Conservation (phyloP, 2,113 vertebrate species). For the Solea solea region DNA sequence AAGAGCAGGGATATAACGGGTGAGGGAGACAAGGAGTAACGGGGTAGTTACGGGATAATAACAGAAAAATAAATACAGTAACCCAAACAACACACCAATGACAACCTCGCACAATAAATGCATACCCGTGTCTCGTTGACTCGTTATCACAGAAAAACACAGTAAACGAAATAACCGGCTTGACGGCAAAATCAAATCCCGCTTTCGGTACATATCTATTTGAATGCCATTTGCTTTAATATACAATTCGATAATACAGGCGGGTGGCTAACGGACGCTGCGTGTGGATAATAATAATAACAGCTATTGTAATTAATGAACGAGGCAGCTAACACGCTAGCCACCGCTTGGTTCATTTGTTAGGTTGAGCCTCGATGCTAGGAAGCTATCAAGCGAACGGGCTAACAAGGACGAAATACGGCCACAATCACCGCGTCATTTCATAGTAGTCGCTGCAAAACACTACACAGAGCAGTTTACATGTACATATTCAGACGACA, state of each 20-base stretch:
- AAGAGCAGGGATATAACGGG: conserved; percentile 15
- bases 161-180: conserved; percentile 20
- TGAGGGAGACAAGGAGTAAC: conserved; percentile 3
- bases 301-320: background rate
- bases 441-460: background rate
- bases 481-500: background rate
- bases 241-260: background rate
- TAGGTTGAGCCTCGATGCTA: conserved; percentile 54
- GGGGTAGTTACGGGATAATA: background rate
- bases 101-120: background rate
- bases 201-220: background rate
- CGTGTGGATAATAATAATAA: background rate
- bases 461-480: background rate
- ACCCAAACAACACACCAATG: background rate
- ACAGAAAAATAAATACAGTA: background rate
- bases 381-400: conserved; percentile 46
- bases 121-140: background rate
- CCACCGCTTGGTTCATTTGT: conserved; percentile 42
- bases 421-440: background rate
- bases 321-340: conserved; percentile 19
- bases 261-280: background rate
- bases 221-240: background rate
- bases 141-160: conserved; percentile 2
- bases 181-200: conserved; percentile 11
- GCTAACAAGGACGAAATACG: conserved; percentile 34